These are phyloP conservation scores for Pseudopleuronectes americanus DNA, from an alignment of 2,797 vertebrate genomes.

Conservation along the genomic window DNA sequence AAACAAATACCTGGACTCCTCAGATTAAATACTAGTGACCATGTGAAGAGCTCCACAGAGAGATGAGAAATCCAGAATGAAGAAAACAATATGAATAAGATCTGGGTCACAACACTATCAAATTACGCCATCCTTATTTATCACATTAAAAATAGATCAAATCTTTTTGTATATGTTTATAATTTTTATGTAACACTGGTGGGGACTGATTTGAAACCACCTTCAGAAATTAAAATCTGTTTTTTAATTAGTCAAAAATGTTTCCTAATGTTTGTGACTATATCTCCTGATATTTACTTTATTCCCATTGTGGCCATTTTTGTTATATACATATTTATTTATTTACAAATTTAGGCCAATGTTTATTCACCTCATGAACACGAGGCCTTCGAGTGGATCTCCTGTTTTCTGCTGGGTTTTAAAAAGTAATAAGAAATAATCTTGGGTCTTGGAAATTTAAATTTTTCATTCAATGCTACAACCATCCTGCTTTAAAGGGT, in stretches of 20 bases:
- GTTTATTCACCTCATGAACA: neutral
- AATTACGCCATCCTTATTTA: no score
- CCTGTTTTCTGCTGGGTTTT: neutral
- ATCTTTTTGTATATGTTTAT: no score
- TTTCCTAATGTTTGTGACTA: neutral
- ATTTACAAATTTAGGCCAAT: neutral
- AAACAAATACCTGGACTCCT: constrained; percentile 41
- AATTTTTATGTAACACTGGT: no score
- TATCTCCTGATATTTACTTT: neutral
- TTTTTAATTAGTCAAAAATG: neutral
- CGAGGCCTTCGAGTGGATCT: neutral
- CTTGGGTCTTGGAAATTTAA: no score
- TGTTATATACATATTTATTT: no score
- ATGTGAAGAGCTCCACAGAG: neutral
- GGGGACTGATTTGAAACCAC: neutral
- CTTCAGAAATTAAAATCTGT: no score
- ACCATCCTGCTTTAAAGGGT: no score
- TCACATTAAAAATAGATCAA: no score
- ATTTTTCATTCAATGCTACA: no score
- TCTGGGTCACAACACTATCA: neutral
- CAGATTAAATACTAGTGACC: constrained; percentile 21
- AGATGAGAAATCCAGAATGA: constrained; percentile 3
- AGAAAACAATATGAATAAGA: neutral
- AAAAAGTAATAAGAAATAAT: no score
- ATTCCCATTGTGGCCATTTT: neutral